A percentile compares a stretch with the other conserved stretches of the same genome.
phyloP scores from a whole-genome alignment of 2,113 vertebrate species.

The Archilochus colubris region DNA sequence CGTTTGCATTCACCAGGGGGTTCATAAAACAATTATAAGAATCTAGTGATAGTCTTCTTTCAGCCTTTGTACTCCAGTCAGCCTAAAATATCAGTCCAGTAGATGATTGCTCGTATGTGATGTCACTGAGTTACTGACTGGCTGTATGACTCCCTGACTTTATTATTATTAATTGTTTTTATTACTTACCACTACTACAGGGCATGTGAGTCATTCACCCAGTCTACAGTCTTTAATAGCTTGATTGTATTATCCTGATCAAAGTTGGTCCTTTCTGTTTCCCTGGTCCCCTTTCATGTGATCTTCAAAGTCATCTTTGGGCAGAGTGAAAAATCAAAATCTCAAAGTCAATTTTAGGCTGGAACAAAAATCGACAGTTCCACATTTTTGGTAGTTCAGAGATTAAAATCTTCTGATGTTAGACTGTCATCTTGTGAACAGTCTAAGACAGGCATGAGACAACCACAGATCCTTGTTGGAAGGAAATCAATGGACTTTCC shows the following conservation, averaged over 20 bases:
- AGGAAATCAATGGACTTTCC: neutral
- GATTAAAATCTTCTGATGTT: slow-evolving; percentile 29
- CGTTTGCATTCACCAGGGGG: slow-evolving; percentile 68
- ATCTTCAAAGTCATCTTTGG: slow-evolving; percentile 44
- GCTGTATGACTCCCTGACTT: slow-evolving; percentile 17
- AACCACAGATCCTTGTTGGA: neutral
- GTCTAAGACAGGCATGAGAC: neutral
- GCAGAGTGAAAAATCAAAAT: slow-evolving; percentile 13
- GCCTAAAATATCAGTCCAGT: slow-evolving; percentile 55
- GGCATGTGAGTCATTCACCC: slow-evolving; percentile 7
- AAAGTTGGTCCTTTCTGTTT: slow-evolving; percentile 36
- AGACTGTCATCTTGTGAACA: slow-evolving; percentile 52
- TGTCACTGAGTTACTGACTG: neutral
- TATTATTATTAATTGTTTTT: slow-evolving; percentile 56
- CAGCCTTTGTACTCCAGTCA: slow-evolving; percentile 53
- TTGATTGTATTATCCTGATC: slow-evolving; percentile 51
- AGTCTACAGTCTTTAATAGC: neutral
- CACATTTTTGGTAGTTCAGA: neutral
- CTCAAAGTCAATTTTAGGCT: neutral
- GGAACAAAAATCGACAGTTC: neutral
- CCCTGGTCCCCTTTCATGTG: slow-evolving; percentile 15
- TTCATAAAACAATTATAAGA: slow-evolving; percentile 73
- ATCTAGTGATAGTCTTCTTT: slow-evolving; percentile 73
- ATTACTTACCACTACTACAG: slow-evolving; percentile 39
- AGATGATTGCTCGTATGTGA: neutral